Conservation (phyloP, 2,113 vertebrate species). For the Mesitornis unicolor region DNA sequence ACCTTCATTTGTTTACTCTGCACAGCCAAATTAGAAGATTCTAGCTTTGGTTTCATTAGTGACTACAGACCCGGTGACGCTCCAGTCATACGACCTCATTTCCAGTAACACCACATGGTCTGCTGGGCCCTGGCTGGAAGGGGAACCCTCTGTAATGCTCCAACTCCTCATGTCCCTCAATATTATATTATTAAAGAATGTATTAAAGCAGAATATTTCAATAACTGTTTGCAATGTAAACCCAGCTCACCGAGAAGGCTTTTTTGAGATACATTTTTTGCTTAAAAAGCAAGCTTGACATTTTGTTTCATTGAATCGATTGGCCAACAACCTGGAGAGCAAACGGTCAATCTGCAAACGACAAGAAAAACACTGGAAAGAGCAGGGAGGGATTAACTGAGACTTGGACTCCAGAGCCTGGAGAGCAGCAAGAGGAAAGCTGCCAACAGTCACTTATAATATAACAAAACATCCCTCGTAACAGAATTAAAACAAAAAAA, state of each 20-base stretch:
- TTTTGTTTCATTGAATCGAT: neutral
- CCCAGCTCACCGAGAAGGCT: neutral
- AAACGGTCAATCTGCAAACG: neutral
- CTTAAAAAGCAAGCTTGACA: neutral
- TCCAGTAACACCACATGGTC: neutral
- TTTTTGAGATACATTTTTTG: neutral
- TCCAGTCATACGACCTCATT: neutral
- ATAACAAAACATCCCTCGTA: neutral
- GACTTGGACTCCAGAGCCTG: neutral
- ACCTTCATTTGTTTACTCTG: neutral
- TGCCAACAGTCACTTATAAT: neutral
- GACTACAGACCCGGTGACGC: neutral
- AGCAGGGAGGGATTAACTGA: neutral
- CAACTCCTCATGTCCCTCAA: neutral
- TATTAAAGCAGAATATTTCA: neutral
- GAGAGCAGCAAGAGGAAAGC: neutral
- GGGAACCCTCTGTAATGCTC: neutral
- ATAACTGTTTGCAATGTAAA: neutral
- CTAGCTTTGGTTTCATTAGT: neutral
- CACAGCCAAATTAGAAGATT: neutral
- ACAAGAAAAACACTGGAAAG: neutral
- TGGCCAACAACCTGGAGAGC: neutral
- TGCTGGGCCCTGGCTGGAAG: neutral
- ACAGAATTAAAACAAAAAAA: neutral
- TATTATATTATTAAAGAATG: rapidly evolving